Base-by-base conservation (phyloP, 2,888 invertebrate species). In the Agrilus cyanescens region DNA sequence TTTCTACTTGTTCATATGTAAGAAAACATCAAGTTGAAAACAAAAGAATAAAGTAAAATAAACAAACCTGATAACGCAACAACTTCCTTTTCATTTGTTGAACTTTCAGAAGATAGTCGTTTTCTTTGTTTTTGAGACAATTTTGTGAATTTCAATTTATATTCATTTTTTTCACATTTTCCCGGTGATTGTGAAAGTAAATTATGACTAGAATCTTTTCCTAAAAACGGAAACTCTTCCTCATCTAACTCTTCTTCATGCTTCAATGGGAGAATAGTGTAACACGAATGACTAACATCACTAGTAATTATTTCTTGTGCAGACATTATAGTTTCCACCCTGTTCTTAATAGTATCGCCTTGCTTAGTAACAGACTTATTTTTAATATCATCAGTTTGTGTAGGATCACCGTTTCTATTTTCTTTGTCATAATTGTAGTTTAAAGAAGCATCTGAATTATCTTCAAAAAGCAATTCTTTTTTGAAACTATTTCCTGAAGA, bases 121-220 rank as follows among this genome's bases (percentile, higher is more conserved):
- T 79, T 80, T 15, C 78, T 65, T 55, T 78, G 76, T 49, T 79
- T 80, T 53, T 80, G 80, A 1, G 79, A 80, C 6, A 79, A 51
- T 56, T 75, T 78, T n/a, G 54, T 49, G 38, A 61, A 53, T 51
- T 60, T 66, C 32, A 57, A 56, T 50, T 55, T 57, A 13, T 33
- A 18, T 41, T 53, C 49, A 8, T 41, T 43, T 38, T 38, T 50
- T 20, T 53, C 70, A 53, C 45, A 59, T 57, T 59, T 58, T 58
- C 7, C 57, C 56, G 20, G 45, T 38, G 46, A 50, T 43, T 52
- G 50, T 13, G 52, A 44, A 44, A 14, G 40, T 10, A 37, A 38
- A 45, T 44, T 45, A 36, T 57, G 53, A 50, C 58, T 55, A 44
- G 25, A 10, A 25, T 10, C 8, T 25, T 8, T 25, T 25, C 47